Conservation (phyloP, 1,140 invertebrate species). For the Conus betulinus region DNA sequence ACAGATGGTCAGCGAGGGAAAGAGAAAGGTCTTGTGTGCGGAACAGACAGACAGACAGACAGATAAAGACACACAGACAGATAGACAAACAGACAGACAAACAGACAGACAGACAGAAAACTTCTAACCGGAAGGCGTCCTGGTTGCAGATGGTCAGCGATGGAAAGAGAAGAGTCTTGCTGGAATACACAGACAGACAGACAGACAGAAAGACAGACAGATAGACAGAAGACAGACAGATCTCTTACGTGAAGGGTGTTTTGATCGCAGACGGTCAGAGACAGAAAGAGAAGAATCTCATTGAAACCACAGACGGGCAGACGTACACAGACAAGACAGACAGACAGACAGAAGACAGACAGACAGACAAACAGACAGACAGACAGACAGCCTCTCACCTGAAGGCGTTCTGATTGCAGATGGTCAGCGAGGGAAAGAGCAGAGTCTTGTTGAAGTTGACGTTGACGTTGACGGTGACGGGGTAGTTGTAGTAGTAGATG, state of each 20-base stretch:
- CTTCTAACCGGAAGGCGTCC: conserved; percentile 44
- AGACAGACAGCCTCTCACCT: conserved; percentile 11
- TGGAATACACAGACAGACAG: conserved; percentile 55
- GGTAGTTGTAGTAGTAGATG: conserved; percentile 54
- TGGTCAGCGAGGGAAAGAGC: conserved; percentile 62
- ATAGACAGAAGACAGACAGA: too few relatives aligned
- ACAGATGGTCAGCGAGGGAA: not conserved
- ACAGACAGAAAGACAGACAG: too few relatives aligned
- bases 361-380: not conserved
- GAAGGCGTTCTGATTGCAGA: conserved; percentile 65
- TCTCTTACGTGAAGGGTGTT: too few relatives aligned
- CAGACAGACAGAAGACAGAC: not conserved
- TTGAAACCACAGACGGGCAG: not conserved
- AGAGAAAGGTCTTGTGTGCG: not conserved
- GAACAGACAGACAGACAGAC: not conserved
- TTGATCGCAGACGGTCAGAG: too few relatives aligned
- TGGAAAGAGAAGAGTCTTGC: conserved; percentile 58
- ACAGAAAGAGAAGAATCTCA: not conserved
- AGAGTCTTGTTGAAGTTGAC: conserved; percentile 65
- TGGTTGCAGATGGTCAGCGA: conserved; percentile 68
- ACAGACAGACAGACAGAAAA: conserved; percentile 6
- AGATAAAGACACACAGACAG: not conserved
- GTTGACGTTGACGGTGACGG: conserved; percentile 62
- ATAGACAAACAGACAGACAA: not conserved
- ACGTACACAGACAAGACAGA: not conserved